These are phyloP conservation scores for Rafetus swinhoei DNA, from an alignment of 2,113 vertebrate genomes.

Conservation along the genomic window DNA sequence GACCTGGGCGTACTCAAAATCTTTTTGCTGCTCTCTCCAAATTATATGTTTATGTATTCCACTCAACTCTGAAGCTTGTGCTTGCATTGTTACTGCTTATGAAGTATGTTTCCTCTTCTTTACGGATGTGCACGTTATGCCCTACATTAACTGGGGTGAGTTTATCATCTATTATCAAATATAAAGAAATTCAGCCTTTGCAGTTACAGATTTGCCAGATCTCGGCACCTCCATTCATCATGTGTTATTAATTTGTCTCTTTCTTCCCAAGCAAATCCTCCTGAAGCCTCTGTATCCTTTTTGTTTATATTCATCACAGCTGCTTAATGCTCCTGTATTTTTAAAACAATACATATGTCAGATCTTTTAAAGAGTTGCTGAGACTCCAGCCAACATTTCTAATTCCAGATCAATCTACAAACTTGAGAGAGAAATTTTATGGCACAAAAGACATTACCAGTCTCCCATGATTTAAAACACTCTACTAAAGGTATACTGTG, in stretches of 20 bases:
- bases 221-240: conserved; percentile 23
- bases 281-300: conserved; percentile 50
- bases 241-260: conserved; percentile 12
- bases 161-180: background rate
- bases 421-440: background rate
- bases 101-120: conserved; percentile 46
- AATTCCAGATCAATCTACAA: background rate
- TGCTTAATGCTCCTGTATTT: conserved; percentile 48
- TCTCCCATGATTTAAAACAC: background rate
- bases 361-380: background rate
- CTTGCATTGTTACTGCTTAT: conserved; percentile 41
- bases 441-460: background rate
- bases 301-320: conserved; percentile 66
- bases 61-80: background rate
- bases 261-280: conserved; percentile 35
- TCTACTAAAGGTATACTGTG: background rate
- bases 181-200: background rate
- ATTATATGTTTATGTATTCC: background rate
- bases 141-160: background rate
- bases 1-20: background rate
- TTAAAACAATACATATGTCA: conserved; percentile 29
- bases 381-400: background rate
- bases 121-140: conserved; percentile 10
- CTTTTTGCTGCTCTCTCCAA: background rate
- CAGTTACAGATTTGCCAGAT: conserved; percentile 3